phyloP scores from a whole-genome alignment of 2,113 vertebrate species.

The Serilophus lunatus region DNA sequence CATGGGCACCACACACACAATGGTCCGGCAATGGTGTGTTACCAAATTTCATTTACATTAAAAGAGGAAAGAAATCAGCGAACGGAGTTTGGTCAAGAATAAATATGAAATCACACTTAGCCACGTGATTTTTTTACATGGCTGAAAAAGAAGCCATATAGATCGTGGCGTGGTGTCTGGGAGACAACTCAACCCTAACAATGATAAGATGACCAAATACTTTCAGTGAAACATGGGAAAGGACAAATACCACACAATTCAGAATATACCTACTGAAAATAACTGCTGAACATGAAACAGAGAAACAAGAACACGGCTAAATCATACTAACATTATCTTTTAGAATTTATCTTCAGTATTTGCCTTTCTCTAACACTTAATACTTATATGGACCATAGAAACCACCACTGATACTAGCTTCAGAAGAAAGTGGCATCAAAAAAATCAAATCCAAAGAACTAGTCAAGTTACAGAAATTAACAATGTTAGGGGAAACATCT shows the following conservation, averaged over 20 bases:
- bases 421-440: background rate
- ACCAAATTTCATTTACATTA: background rate
- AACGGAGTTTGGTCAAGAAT: background rate
- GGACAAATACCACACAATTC: background rate
- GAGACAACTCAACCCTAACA: background rate
- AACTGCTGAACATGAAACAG: background rate
- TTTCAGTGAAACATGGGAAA: background rate
- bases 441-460: background rate
- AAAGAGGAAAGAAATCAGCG: background rate
- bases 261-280: background rate
- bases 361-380: background rate
- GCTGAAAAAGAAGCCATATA: background rate
- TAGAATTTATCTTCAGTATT: background rate
- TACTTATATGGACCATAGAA: background rate
- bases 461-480: background rate
- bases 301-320: background rate
- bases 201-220: background rate
- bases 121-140: no score
- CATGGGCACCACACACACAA: background rate
- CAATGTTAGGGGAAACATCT: background rate
- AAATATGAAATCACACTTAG: background rate
- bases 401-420: background rate
- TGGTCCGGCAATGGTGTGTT: fast-evolving
- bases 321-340: background rate
- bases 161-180: background rate